These are phyloP conservation scores for Drosophila sp. DNA, from an alignment of 1,140 invertebrate genomes.

Conservation along the genomic window DNA sequence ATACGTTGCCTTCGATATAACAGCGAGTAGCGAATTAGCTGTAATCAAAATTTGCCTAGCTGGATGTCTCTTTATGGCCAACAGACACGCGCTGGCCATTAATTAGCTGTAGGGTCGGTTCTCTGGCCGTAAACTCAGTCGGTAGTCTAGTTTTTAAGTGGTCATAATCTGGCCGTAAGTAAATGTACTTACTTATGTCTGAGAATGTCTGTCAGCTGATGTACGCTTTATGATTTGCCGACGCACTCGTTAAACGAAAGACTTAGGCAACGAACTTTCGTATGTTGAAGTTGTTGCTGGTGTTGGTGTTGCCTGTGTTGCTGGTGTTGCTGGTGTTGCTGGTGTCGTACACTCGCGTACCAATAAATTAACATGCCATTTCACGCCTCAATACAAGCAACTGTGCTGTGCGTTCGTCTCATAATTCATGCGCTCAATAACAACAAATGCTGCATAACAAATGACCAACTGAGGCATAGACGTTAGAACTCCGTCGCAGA, in stretches of 20 bases:
- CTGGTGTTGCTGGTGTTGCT: neutral
- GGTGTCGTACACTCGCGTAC: slow-evolving; percentile 41
- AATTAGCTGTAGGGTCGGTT: slow-evolving; percentile 38
- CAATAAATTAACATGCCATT: slow-evolving; percentile 76
- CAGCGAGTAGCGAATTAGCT: neutral
- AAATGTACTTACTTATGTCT: slow-evolving; percentile 21
- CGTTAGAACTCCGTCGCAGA: slow-evolving; percentile 19
- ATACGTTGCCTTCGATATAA: slow-evolving; percentile 19
- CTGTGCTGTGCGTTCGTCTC: slow-evolving; percentile 49
- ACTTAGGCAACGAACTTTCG: slow-evolving; percentile 72
- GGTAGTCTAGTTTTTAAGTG: slow-evolving; percentile 37
- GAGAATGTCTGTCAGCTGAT: slow-evolving; percentile 14
- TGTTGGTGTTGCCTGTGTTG: slow-evolving; percentile 14
- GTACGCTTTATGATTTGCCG: slow-evolving; percentile 30
- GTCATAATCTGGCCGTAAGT: slow-evolving; percentile 22
- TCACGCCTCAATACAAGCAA: slow-evolving; percentile 77
- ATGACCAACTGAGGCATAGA: slow-evolving; percentile 55
- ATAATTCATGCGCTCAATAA: slow-evolving; percentile 75
- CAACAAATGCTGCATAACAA: slow-evolving; percentile 78
- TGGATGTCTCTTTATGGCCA: slow-evolving; percentile 58
- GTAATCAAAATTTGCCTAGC: slow-evolving; percentile 57
- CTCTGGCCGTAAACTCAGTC: slow-evolving; percentile 21
- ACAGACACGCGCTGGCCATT: slow-evolving; percentile 61
- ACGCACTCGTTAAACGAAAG: slow-evolving; percentile 70
- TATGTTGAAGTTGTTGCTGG: slow-evolving; percentile 2